Evolutionary conservation across 1,140 invertebrate genomes (phyloP).

Genomic region (Brachionus sp.): DNA sequence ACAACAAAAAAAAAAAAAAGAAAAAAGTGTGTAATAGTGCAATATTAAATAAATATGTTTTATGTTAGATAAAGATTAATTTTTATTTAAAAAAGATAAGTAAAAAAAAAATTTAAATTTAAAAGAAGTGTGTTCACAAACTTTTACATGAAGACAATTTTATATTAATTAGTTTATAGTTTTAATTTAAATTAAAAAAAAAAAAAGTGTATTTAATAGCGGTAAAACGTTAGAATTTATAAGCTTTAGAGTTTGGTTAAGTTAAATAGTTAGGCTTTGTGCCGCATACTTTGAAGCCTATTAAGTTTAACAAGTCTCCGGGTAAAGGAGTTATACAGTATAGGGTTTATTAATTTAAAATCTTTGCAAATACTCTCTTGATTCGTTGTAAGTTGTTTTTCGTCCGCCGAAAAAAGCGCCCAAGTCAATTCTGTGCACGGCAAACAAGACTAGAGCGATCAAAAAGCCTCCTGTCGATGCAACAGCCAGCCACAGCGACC

Average conservation of each 20-base stretch:
- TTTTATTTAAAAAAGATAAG: too few relatives aligned
- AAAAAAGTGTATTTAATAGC: background rate
- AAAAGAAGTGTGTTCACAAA: background rate
- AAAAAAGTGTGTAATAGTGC: too few relatives aligned
- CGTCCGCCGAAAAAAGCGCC: slow-evolving; percentile 17
- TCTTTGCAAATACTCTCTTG: slow-evolving; percentile 45
- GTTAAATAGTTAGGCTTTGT: background rate
- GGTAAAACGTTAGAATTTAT: background rate
- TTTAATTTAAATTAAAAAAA: background rate
- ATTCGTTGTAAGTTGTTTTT: slow-evolving; percentile 27
- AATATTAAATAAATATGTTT: too few relatives aligned
- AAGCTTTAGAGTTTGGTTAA: background rate
- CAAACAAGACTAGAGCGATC: slow-evolving; percentile 30
- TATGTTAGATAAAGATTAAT: too few relatives aligned
- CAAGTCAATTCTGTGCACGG: slow-evolving; percentile 28
- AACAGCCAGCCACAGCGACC: slow-evolving; percentile 42
- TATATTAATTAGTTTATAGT: too few relatives aligned
- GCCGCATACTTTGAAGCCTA: background rate
- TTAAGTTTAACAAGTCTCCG: slow-evolving; percentile 1
- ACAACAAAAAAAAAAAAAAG: too few relatives aligned
- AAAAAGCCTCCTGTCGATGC: slow-evolving; percentile 32
- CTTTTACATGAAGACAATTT: background rate
- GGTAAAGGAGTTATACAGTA: background rate
- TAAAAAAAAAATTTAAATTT: too few relatives aligned
- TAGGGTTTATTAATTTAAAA: slow-evolving; percentile 13